Evolutionary conservation across 2,113 vertebrate genomes (phyloP), one percentile per base, ranked within the genome.

Genomic region (Kryptolebias marmoratus): DNA sequence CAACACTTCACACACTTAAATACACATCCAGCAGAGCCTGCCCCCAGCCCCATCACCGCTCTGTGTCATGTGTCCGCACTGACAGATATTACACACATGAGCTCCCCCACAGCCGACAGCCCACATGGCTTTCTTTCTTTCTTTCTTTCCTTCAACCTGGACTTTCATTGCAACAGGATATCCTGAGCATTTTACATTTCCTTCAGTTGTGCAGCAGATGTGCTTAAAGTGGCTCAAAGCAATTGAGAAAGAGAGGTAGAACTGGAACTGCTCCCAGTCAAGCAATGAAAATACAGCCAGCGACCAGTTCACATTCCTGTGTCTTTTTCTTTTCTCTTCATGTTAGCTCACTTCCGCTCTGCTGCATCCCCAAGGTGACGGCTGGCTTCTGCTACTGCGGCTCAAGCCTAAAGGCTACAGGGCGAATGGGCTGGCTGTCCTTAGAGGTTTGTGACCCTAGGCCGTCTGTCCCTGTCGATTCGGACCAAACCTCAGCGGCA

Each of bases 81-180:
- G 76, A 79, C 77, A 80, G 77, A 63, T 80, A 73, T 83, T 55
- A 83, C 69, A 80, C 90, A 53, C 50, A 84, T 73, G 80, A 77
- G 70, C 77, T 70, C 82, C 45, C 64, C 42, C 65, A 78, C 64
- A 59, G 63, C 77, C 80, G 76, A 75, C 63, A 12, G 32, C 68
- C 50, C 50, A 53, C 50, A 53, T 53, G 50, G 50, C 49, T 6
- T 10, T 42, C 39, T 42, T 42, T 50, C 50, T 82, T 71, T 76
- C 77, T 86, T 71, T 76, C 77, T 86, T 83, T 89, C 75, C 87
- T 86, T 85, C 70, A 86, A 84, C 82, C 82, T 87, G 76, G 73
- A 81, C 74, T 87, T 89, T 91, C 87, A 88, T 86, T 89, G 77
- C 75, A 69, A 82, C 89, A 90, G 93, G 93, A 94, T 91, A 92